phyloP scores from a whole-genome alignment of 2,888 invertebrate genomes.

The Drosophila lutescens region DNA sequence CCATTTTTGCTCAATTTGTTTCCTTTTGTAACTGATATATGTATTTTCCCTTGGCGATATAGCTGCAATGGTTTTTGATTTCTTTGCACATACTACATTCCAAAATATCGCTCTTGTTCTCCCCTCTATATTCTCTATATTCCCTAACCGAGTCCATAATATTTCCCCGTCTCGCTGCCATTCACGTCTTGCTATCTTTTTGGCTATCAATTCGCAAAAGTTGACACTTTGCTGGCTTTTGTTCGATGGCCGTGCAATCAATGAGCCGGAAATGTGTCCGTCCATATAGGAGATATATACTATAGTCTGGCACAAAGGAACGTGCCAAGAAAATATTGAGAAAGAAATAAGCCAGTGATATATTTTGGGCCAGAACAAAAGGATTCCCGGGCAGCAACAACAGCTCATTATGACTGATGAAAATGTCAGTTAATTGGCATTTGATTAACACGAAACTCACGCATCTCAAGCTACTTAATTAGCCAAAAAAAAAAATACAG shows the following conservation, averaged over 20 bases:
- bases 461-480: constrained; percentile 47
- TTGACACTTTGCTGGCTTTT: constrained; percentile 68
- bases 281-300: background rate
- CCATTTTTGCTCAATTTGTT: constrained; percentile 6
- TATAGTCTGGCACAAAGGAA: background rate
- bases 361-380: constrained; percentile 19
- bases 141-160: constrained; percentile 5
- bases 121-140: background rate
- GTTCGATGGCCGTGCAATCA: constrained; percentile 54
- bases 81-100: constrained; percentile 5
- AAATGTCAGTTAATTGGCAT: constrained; percentile 67
- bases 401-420: constrained; percentile 21
- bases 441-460: constrained; percentile 59
- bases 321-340: background rate
- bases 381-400: constrained; percentile 2
- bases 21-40: constrained; percentile 17
- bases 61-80: constrained; percentile 19
- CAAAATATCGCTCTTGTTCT: background rate
- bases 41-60: background rate
- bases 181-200: constrained; percentile 51
- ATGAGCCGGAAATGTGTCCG: constrained; percentile 65
- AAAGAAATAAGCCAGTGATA: constrained; percentile 2
- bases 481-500: constrained; percentile 13
- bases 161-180: constrained; percentile 8
- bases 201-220: constrained; percentile 65